Evolutionary conservation across 2,888 invertebrate species (phyloP).

Genomic region (Shargacucullia verbasci): DNA sequence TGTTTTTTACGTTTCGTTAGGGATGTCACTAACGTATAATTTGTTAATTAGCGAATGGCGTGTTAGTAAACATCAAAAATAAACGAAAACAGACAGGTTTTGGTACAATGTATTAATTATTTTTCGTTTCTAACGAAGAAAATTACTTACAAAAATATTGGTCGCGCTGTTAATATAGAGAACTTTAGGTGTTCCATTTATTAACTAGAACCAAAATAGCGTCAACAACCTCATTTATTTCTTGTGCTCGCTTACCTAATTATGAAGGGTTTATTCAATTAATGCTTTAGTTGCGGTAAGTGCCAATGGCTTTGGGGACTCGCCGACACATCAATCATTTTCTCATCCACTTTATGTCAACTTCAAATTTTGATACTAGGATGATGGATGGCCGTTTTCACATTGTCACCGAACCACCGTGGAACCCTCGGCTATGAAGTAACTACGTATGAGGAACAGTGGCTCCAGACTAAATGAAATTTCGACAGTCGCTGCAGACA

Average conservation of each 20-base stretch:
- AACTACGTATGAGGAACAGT: constrained; percentile 46
- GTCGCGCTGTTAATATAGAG: constrained; percentile 13
- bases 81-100: constrained; percentile 41
- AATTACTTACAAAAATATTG: constrained; percentile 33
- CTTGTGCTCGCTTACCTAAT: constrained; percentile 44
- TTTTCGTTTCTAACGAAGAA: constrained; percentile 25
- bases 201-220: constrained; percentile 20
- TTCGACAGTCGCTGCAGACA: constrained; percentile 46
- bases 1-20: constrained; percentile 10
- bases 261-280: constrained; percentile 66
- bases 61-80: constrained; percentile 40
- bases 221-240: constrained; percentile 36
- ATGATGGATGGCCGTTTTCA: constrained; percentile 81
- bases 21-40: constrained; percentile 30
- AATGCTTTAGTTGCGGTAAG: constrained; percentile 67
- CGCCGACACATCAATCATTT: constrained; percentile 84
- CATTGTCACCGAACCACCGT: constrained; percentile 62
- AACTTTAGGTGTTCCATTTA: constrained; percentile 19
- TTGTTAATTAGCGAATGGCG: constrained; percentile 51
- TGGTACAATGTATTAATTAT: constrained; percentile 38
- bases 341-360: constrained; percentile 87
- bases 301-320: constrained; percentile 69
- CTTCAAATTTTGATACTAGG: constrained; percentile 85
- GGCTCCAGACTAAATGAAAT: constrained; percentile 51
- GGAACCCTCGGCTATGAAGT: constrained; percentile 53